Evolutionary conservation across 2,797 vertebrate genomes (phyloP).

Genomic region (Emys orbicularis): DNA sequence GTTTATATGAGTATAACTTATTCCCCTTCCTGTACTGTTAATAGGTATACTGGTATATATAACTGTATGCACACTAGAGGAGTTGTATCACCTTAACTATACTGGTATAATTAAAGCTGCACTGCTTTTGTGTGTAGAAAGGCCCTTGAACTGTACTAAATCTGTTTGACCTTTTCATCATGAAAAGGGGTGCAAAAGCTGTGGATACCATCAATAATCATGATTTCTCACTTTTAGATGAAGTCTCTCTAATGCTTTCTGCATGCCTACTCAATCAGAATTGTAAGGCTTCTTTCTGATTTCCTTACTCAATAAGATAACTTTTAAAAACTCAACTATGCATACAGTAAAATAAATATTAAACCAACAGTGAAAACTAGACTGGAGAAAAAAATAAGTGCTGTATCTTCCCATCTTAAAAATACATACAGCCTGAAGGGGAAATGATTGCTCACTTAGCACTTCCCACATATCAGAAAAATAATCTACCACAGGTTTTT

Average conservation of each 20-base stretch:
- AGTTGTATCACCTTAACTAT: not conserved
- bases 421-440: constrained; percentile 29
- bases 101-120: not conserved
- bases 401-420: constrained; percentile 38
- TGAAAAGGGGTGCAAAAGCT: accelerated
- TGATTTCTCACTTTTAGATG: not conserved
- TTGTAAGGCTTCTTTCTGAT: constrained; percentile 7
- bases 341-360: constrained; percentile 44
- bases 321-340: constrained; percentile 6
- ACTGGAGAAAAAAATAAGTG: constrained; percentile 14
- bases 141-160: accelerated
- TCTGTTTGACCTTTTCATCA: not conserved
- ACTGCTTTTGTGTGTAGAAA: not conserved
- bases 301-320: not conserved
- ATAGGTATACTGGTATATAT: not conserved
- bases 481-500: constrained; percentile 9
- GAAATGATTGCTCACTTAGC: constrained; percentile 29
- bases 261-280: not conserved
- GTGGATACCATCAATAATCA: not conserved
- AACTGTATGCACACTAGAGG: not conserved
- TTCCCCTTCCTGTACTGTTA: accelerated
- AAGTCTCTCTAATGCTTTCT: accelerated
- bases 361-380: constrained; percentile 25
- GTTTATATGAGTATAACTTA: accelerated
- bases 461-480: constrained; percentile 47